These are phyloP conservation scores for Neopelma chrysocephalum DNA, from an alignment of 2,797 vertebrate genomes.

Conservation along the genomic window DNA sequence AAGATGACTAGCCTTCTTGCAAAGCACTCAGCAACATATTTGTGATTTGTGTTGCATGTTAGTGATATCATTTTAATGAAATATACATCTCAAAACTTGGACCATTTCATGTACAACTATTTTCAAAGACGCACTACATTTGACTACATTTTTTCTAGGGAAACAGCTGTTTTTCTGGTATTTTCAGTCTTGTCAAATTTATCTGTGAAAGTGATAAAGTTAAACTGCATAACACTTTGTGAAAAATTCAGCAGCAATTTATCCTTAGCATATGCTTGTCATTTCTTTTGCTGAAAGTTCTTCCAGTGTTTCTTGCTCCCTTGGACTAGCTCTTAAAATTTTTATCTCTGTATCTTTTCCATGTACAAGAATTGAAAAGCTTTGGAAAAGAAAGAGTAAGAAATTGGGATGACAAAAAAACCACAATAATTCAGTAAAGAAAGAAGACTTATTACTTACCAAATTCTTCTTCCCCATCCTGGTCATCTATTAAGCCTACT, in stretches of 20 bases:
- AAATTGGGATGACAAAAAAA: not conserved
- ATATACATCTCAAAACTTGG: not conserved
- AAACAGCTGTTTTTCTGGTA: conserved; percentile 39
- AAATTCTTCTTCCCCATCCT: conserved; percentile 95
- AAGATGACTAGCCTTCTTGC: not conserved
- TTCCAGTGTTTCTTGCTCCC: not conserved
- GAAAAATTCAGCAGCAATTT: conserved; percentile 35
- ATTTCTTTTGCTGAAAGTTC: not conserved
- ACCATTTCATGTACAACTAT: not conserved
- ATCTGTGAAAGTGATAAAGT: conserved; percentile 29
- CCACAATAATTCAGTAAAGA: not conserved
- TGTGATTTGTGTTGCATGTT: not conserved
- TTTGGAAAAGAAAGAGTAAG: not conserved
- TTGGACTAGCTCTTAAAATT: not conserved
- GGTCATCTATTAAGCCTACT: conserved; percentile 88
- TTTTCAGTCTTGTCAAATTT: conserved; percentile 37
- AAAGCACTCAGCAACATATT: not conserved
- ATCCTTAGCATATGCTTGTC: conserved; percentile 39
- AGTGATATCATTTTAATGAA: not conserved
- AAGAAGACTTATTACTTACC: conserved; percentile 77
- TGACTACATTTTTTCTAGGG: not conserved
- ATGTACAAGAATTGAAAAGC: not conserved
- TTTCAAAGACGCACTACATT: not conserved
- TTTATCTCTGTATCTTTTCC: not conserved
- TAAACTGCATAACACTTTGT: conserved; percentile 14